Percentiles rank a stretch among this genome's conserved stretches.
Evolutionary conservation across 2,888 invertebrate species (phyloP).

Genomic region (Chloroclysta siterata): DNA sequence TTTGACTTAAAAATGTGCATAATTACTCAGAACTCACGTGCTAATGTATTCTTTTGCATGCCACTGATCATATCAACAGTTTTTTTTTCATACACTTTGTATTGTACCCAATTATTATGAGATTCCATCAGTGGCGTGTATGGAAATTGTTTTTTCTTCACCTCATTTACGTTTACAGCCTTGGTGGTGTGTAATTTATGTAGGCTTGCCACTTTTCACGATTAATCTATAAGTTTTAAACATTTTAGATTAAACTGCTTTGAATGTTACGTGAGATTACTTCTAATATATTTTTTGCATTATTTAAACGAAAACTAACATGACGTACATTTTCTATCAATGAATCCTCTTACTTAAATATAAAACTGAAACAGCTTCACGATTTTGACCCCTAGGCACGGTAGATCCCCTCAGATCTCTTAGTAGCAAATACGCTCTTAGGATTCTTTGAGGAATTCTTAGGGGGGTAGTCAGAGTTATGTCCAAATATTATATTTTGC

Average conservation of each 20-base stretch:
- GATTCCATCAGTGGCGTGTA: constrained; percentile 75
- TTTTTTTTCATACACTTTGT: constrained; percentile 58
- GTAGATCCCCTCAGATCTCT: too few relatives aligned
- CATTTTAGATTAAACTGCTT: not conserved
- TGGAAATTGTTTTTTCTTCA: constrained; percentile 64
- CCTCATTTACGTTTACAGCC: constrained; percentile 62
- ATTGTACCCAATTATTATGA: constrained; percentile 70
- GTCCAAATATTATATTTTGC: too few relatives aligned
- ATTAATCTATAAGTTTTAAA: constrained; percentile 10
- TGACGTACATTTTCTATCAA: too few relatives aligned
- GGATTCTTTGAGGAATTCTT: too few relatives aligned
- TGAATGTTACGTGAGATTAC: not conserved
- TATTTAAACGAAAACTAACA: too few relatives aligned
- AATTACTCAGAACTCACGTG: constrained; percentile 69
- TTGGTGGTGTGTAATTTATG: constrained; percentile 67
- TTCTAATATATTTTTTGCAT: too few relatives aligned
- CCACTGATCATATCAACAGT: constrained; percentile 64
- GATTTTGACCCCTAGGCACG: too few relatives aligned
- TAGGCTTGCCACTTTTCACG: constrained; percentile 28
- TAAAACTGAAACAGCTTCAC: too few relatives aligned
- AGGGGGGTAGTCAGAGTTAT: too few relatives aligned
- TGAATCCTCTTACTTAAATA: too few relatives aligned
- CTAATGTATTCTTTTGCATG: constrained; percentile 72
- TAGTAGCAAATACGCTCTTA: too few relatives aligned
- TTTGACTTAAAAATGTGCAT: constrained; percentile 67